Conservation (phyloP, 2,113 vertebrate genomes). For the Hydropotes inermis region DNA sequence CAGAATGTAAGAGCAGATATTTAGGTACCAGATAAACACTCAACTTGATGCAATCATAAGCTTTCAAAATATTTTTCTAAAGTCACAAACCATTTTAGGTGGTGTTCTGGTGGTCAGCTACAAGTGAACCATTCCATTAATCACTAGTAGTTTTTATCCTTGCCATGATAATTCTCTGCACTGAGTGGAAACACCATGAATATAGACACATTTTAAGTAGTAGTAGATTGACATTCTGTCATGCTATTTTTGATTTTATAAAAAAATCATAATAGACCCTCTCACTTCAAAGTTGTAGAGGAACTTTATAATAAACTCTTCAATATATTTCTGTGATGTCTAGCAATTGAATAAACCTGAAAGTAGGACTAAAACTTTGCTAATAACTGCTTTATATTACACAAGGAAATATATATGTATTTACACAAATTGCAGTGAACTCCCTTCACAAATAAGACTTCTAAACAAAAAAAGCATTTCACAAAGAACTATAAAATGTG, state of each 20-base stretch:
- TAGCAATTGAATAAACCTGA: slow-evolving; percentile 53
- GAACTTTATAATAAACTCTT: slow-evolving; percentile 63
- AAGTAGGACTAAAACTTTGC: slow-evolving; percentile 58
- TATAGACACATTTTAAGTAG: slow-evolving; percentile 34
- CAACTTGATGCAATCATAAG: neutral
- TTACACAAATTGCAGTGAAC: slow-evolving; percentile 53
- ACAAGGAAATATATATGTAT: slow-evolving; percentile 59
- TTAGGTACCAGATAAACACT: neutral
- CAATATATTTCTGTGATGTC: slow-evolving; percentile 62
- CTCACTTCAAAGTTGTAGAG: slow-evolving; percentile 56
- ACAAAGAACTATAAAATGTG: slow-evolving; percentile 19
- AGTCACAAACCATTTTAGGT: slow-evolving; percentile 38
- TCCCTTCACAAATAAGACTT: slow-evolving; percentile 1
- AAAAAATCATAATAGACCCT: slow-evolving; percentile 59
- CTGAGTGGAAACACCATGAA: slow-evolving; percentile 29
- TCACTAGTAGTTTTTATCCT: neutral
- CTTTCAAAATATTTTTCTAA: slow-evolving; percentile 19
- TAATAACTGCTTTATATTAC: slow-evolving; percentile 60
- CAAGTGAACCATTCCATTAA: neutral
- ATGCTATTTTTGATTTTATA: slow-evolving; percentile 52
- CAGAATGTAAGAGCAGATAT: slow-evolving; percentile 27
- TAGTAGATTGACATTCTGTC: slow-evolving; percentile 39
- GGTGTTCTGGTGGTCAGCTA: neutral
- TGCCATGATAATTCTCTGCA: slow-evolving; percentile 4
- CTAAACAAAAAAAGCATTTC: slow-evolving; percentile 38